These are phyloP conservation scores for Carassius gibelio DNA, from an alignment of 2,113 vertebrate genomes.

Conservation along the genomic window DNA sequence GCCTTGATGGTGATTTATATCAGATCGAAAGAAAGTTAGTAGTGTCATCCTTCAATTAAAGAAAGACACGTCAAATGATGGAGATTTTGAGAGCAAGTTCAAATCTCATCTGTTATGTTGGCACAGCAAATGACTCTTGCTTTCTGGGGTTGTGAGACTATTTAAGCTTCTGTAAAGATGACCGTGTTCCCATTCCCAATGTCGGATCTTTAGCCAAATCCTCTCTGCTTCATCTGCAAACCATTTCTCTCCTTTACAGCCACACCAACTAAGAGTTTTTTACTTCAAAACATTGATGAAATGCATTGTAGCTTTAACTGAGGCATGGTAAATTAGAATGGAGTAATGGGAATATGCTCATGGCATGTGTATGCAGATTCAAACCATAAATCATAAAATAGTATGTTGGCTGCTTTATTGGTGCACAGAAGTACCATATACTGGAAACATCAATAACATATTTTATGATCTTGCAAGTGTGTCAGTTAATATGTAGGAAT, in stretches of 20 bases:
- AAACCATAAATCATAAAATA: conserved; percentile 29
- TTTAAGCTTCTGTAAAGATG: conserved; percentile 21
- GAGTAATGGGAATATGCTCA: neutral
- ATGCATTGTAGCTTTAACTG: conserved; percentile 8
- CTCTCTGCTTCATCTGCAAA: conserved; percentile 2
- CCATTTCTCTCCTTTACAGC: neutral
- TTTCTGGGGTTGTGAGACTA: neutral
- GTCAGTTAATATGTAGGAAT: neutral
- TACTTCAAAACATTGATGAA: conserved; percentile 3
- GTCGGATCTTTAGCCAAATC: conserved; percentile 13
- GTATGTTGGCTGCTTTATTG: neutral
- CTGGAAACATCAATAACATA: neutral
- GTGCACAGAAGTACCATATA: neutral
- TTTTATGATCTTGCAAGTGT: conserved; percentile 9
- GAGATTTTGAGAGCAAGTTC: neutral
- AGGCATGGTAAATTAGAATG: conserved; percentile 25
- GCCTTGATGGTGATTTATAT: neutral
- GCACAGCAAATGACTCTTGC: conserved; percentile 10
- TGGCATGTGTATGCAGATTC: neutral
- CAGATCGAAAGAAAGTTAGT: neutral
- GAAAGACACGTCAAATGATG: neutral
- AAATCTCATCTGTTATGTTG: conserved; percentile 11
- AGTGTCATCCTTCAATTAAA: neutral
- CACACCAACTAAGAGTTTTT: neutral
- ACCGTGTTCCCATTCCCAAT: too few species aligned